These are phyloP conservation scores for Acanthosoma haemorrhoidale DNA, from an alignment of 2,888 invertebrate genomes.

Conservation along the genomic window DNA sequence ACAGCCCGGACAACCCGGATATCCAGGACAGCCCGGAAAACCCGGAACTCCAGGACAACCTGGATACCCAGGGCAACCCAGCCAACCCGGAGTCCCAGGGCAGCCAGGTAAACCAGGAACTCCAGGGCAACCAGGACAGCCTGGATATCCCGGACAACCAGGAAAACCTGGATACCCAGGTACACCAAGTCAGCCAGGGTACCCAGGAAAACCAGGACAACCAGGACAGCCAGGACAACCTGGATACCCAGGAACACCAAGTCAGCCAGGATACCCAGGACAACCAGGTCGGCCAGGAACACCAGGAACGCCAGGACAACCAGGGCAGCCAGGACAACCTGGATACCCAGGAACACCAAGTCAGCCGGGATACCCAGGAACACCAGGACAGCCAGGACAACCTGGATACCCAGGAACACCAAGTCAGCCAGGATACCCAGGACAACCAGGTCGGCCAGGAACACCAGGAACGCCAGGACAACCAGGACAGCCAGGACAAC, in stretches of 20 bases:
- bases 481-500: conserved; percentile 42
- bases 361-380: conserved; percentile 32
- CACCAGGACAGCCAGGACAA: conserved; percentile 39
- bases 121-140: conserved; percentile 41
- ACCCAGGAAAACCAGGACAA: conserved; percentile 30
- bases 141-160: conserved; percentile 38
- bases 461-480: conserved; percentile 43
- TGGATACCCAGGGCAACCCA: conserved; percentile 40
- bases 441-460: conserved; percentile 44
- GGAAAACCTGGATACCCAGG: conserved; percentile 38
- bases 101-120: conserved; percentile 38
- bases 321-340: conserved; percentile 36
- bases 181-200: conserved; percentile 32
- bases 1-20: conserved; percentile 39
- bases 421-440: conserved; percentile 30
- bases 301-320: conserved; percentile 41
- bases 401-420: conserved; percentile 28
- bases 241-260: conserved; percentile 38
- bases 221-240: conserved; percentile 33
- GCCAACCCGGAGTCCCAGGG: conserved; percentile 38
- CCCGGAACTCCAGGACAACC: conserved; percentile 37
- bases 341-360: conserved; percentile 33
- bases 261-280: conserved; percentile 40
- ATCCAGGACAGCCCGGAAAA: conserved; percentile 41
- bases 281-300: conserved; percentile 43